Evolutionary conservation across 1,140 invertebrate genomes (phyloP).

Genomic region (Drosophila leontia): DNA sequence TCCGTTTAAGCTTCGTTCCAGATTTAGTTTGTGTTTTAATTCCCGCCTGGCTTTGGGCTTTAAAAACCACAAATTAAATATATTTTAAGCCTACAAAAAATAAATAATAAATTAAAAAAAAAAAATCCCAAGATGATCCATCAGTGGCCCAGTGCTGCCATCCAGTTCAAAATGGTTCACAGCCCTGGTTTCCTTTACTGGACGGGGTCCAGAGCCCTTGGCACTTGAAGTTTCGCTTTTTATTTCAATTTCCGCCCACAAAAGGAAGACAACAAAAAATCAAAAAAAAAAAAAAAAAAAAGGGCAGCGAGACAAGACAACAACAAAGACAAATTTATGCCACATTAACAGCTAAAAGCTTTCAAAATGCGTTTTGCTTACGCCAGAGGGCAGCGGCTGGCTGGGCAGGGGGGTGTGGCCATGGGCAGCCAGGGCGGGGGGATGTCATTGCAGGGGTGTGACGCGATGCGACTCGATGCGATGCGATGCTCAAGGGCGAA

Average conservation of each 20-base stretch:
- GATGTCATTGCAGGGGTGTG: constrained; percentile 33
- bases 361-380: constrained; percentile 79
- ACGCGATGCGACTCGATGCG: background rate
- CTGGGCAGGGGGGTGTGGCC: background rate
- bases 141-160: too few relatives aligned
- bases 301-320: constrained; percentile 29
- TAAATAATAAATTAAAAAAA: background rate
- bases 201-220: constrained; percentile 45
- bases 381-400: constrained; percentile 46
- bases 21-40: too few relatives aligned
- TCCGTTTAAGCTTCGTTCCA: background rate
- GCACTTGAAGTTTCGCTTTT: constrained; percentile 73
- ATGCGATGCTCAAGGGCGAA: constrained; percentile 12
- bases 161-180: background rate
- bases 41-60: too few relatives aligned
- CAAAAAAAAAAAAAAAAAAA: background rate
- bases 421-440: background rate
- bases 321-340: constrained; percentile 82
- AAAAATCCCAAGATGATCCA: too few relatives aligned
- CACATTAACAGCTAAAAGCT: constrained; percentile 83
- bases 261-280: constrained; percentile 24
- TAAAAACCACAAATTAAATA: background rate
- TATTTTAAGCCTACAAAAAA: background rate
- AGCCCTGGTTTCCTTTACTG: constrained; percentile 20
- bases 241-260: constrained; percentile 80